Conservation (phyloP, 1,140 invertebrate genomes). For the Telenomus remus region DNA sequence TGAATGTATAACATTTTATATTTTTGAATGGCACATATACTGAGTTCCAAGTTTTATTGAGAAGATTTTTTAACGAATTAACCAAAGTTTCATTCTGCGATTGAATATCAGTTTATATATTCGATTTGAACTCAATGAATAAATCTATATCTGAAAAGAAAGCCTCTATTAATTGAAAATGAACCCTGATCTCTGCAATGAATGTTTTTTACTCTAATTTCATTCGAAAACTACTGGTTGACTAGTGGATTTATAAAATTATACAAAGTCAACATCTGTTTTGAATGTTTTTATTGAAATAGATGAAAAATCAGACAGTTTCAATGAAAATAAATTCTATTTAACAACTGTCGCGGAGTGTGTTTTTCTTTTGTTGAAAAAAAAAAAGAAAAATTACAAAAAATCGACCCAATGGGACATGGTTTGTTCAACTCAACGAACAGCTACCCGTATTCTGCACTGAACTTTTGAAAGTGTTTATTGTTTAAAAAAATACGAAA, state of each 20-base stretch:
- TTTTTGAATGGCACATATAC: too few species aligned
- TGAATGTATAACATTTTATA: too few species aligned
- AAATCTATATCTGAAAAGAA: slow-evolving; percentile 23
- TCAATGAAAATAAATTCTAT: slow-evolving; percentile 39
- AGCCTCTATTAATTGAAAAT: background rate
- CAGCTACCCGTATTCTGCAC: too few species aligned
- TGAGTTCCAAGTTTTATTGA: too few species aligned
- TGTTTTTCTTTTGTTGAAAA: slow-evolving; percentile 24
- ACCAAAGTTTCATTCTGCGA: slow-evolving; percentile 23
- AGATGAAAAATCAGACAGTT: slow-evolving; percentile 45
- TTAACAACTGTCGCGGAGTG: slow-evolving; percentile 23
- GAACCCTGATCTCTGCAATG: background rate
- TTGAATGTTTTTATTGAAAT: slow-evolving; percentile 48
- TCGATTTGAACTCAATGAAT: slow-evolving; percentile 22
- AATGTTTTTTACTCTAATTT: too few species aligned
- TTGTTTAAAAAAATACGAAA: too few species aligned
- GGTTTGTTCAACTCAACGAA: background rate
- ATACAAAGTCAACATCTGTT: slow-evolving; percentile 1
- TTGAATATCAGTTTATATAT: slow-evolving; percentile 35
- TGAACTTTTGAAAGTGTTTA: too few species aligned
- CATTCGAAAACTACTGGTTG: too few species aligned
- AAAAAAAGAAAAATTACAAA: background rate
- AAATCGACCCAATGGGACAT: slow-evolving; percentile 25
- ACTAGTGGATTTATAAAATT: background rate
- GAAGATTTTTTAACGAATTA: background rate